Evolutionary conservation across 2,888 invertebrate genomes (phyloP).

Genomic region (Acanthosepion pharaonis): DNA sequence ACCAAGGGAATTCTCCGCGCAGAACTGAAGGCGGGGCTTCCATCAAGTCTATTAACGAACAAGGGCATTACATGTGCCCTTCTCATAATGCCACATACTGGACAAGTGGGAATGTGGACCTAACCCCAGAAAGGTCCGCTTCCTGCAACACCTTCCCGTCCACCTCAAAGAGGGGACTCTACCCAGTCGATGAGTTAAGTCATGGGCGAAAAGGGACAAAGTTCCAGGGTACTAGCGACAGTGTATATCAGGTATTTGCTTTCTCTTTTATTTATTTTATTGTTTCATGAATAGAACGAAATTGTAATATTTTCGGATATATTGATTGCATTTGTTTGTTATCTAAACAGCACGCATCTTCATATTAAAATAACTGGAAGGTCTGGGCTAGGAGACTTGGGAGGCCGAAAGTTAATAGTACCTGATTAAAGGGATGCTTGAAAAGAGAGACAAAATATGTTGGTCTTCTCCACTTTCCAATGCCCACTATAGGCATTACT

Average conservation of each 20-base stretch:
- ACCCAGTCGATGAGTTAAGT: slow-evolving; percentile 33
- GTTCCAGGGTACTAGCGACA: slow-evolving; percentile 10
- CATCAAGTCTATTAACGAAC: neutral
- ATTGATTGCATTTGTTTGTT: too few relatives aligned
- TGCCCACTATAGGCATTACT: too few relatives aligned
- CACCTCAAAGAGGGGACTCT: slow-evolving; percentile 21
- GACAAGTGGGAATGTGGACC: neutral
- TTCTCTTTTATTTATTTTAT: neutral
- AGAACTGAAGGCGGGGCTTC: neutral
- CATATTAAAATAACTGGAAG: too few relatives aligned
- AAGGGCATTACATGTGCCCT: slow-evolving; percentile 22
- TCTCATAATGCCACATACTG: neutral
- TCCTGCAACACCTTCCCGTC: slow-evolving; percentile 14
- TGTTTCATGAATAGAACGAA: too few relatives aligned
- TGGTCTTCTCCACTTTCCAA: too few relatives aligned
- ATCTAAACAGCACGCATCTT: too few relatives aligned
- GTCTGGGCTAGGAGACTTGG: too few relatives aligned
- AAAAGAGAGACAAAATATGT: too few relatives aligned
- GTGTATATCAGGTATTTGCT: neutral
- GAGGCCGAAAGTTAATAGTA: too few relatives aligned
- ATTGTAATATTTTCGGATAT: too few relatives aligned
- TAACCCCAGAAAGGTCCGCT: neutral
- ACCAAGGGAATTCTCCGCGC: neutral
- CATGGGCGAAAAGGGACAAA: slow-evolving; percentile 10
- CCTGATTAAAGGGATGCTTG: too few relatives aligned